Evolutionary conservation across 2,113 vertebrate genomes (phyloP), one percentile per base, ranked within the genome.

Genomic region (Pitta sordida): DNA sequence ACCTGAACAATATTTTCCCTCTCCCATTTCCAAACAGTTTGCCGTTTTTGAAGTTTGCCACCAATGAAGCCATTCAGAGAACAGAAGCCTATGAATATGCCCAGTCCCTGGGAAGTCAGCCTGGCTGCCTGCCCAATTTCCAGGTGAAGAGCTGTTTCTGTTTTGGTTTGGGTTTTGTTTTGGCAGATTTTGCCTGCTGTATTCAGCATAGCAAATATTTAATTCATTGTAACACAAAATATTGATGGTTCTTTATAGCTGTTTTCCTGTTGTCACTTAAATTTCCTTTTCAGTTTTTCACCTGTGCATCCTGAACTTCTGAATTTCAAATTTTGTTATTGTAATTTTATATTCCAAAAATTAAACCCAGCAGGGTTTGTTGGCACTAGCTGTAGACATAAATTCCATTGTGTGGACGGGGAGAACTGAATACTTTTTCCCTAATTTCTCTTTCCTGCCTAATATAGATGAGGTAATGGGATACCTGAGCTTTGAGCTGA

Each of bases 81-180:
- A 99, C 99, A 3, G 99, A 99, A 91, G 98, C 99, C 15, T 99
- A 99, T 3, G 99, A 99, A 68, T 99, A 99, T 10, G 98, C 99
- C 1, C 99, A 98, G 95, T 99, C 99, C 6, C 97, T 99, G 4
- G 99, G 99, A 76, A 98, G 98, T 7, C 98, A 98, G 68, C 96
- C 98, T 44, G 98, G 98, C 95, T 97, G 97, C 51, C 86, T 99
- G 21, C 99, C 98, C 34, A 99, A 98, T 91, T 99, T 99, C 96
- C 99, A 99, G 98, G 99, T 99, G 24, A 91, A 79, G 12, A 37
- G 49, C 32, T 52, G 32, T 36, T 88, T 11, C 3, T 17, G 10
- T 39, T 60, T 6, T 22, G 15, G 5, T 79, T 67, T 49, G 10
- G n/a, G 23, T 56, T 39, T 53, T 37, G 2, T 36, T 68, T 70